These are phyloP conservation scores for Lepidostoma basale DNA, from an alignment of 1,140 invertebrate genomes.

Conservation along the genomic window DNA sequence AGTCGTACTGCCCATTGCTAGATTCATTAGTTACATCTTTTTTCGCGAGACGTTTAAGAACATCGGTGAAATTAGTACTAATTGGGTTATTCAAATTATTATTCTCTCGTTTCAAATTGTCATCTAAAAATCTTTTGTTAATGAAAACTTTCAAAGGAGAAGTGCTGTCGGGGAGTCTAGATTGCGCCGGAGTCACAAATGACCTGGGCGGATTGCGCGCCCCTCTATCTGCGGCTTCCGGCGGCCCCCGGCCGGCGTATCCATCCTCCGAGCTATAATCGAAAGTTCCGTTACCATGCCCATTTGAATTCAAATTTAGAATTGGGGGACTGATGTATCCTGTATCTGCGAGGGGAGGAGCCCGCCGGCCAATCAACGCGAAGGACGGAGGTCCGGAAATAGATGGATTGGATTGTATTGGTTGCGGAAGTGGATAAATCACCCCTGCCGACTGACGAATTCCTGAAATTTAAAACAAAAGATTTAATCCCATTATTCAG, in stretches of 20 bases:
- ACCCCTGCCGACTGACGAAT: neutral
- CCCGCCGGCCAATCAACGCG: constrained; percentile 25
- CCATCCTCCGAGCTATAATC: constrained; percentile 38
- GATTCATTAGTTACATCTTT: too few species aligned
- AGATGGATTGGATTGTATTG: constrained; percentile 33
- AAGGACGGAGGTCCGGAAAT: constrained; percentile 28
- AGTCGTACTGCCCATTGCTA: too few species aligned
- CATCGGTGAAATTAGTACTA: too few species aligned
- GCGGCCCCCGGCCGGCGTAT: constrained; percentile 3
- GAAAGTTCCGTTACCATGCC: constrained; percentile 37
- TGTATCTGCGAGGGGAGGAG: constrained; percentile 36
- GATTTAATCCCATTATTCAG: neutral
- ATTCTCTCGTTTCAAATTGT: too few species aligned
- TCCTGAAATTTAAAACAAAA: constrained; percentile 8
- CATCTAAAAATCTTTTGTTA: too few species aligned
- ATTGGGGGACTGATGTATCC: constrained; percentile 39
- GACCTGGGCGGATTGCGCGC: neutral
- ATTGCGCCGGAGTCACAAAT: constrained; percentile 10
- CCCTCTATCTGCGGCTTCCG: constrained; percentile 20
- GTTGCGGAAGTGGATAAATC: constrained; percentile 29
- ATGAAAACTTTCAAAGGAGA: too few species aligned
- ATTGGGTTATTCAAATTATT: too few species aligned
- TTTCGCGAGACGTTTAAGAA: too few species aligned
- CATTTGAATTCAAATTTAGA: constrained; percentile 35
- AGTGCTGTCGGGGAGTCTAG: neutral